These are phyloP conservation scores for Castor canadensis DNA, from an alignment of 2,113 vertebrate genomes.

Conservation along the genomic window DNA sequence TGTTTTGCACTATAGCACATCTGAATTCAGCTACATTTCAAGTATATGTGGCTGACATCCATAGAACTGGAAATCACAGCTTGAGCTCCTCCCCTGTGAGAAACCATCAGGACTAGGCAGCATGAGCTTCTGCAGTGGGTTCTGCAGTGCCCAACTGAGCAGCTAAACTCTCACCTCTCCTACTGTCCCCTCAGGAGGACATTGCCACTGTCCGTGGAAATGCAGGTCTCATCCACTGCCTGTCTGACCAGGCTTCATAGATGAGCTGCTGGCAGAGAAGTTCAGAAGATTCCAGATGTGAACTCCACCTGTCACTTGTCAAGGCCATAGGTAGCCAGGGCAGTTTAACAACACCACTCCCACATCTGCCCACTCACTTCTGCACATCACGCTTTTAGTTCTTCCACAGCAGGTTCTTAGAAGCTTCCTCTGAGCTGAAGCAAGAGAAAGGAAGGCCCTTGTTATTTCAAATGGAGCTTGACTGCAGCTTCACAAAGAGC, in stretches of 20 bases:
- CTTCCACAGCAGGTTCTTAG: slow-evolving; percentile 70
- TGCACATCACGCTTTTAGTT: neutral
- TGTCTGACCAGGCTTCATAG: slow-evolving; percentile 8
- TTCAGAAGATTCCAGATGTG: neutral
- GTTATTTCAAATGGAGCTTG: slow-evolving; percentile 86
- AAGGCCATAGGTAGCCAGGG: slow-evolving; percentile 58
- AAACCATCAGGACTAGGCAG: neutral
- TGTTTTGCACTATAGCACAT: neutral
- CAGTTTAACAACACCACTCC: slow-evolving; percentile 30
- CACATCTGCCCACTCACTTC: neutral
- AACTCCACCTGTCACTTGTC: slow-evolving; percentile 62
- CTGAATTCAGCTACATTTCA: neutral
- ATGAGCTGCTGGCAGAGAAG: slow-evolving; percentile 34
- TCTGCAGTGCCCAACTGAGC: neutral
- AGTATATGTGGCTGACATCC: neutral
- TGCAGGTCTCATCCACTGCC: neutral
- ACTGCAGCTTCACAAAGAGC: slow-evolving; percentile 80
- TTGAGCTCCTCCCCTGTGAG: neutral
- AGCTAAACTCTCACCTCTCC: neutral
- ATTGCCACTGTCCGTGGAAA: neutral
- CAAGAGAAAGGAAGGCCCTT: slow-evolving; percentile 78
- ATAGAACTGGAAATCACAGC: neutral
- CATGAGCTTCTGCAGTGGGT: neutral
- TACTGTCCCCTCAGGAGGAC: neutral
- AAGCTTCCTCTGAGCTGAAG: slow-evolving; percentile 54